Percentiles rank a stretch among this genome's conserved stretches.
phyloP scores from a whole-genome alignment of 2,888 invertebrate genomes.

The Drosophila anceps region DNA sequence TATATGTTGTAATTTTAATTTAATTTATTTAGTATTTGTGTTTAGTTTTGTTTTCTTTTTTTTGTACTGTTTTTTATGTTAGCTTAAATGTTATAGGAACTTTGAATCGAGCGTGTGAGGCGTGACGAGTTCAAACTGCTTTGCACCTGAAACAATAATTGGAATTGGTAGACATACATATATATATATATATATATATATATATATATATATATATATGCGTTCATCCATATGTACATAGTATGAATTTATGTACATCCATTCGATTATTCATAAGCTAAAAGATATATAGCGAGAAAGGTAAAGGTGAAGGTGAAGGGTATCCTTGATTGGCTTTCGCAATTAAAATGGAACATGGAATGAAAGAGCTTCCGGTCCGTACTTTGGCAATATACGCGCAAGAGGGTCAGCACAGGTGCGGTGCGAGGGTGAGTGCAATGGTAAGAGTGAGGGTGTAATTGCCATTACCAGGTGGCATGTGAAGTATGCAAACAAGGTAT shows the following conservation, averaged over 20 bases:
- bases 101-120: slow-evolving; percentile 57
- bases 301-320: neutral
- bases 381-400: neutral
- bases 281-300: neutral
- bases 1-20: slow-evolving; percentile 22
- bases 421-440: neutral
- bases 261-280: neutral
- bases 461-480: neutral
- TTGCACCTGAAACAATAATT: slow-evolving; percentile 49
- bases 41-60: slow-evolving; percentile 3
- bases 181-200: neutral
- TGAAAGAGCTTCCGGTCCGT: slow-evolving; percentile 24
- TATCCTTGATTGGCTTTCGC: slow-evolving; percentile 8
- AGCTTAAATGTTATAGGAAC: slow-evolving; percentile 76
- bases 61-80: slow-evolving; percentile 70
- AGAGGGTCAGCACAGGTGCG: slow-evolving; percentile 1
- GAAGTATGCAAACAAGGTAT: neutral
- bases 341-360: neutral
- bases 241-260: neutral
- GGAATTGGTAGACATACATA: neutral
- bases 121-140: slow-evolving; percentile 46
- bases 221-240: neutral
- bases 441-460: slow-evolving; percentile 13
- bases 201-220: neutral
- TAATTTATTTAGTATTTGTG: slow-evolving; percentile 2